Conservation (phyloP, 2,797 vertebrate species). For the Apogon hyalosoma region DNA sequence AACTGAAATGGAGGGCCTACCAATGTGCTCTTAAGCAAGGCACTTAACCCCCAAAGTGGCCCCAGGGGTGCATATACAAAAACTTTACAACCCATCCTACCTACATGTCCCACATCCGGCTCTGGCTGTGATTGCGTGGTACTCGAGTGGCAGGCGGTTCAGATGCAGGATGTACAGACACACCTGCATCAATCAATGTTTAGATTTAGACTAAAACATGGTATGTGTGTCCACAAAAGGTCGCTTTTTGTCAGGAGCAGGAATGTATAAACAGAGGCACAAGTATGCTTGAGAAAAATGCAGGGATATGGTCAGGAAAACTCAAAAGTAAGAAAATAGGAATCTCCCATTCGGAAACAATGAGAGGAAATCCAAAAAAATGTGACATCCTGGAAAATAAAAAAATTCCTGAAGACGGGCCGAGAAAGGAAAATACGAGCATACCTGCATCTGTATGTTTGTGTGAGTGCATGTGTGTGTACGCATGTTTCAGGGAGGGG, state of each 20-base stretch:
- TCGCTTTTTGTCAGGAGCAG: slow-evolving; percentile 56
- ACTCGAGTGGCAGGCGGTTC: slow-evolving; percentile 45
- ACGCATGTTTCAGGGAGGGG: slow-evolving; percentile 73
- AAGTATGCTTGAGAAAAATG: slow-evolving; percentile 17
- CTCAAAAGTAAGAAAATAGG: slow-evolving; percentile 20
- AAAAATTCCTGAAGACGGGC: slow-evolving; percentile 55
- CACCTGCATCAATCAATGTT: slow-evolving; percentile 47
- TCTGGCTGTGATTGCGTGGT: slow-evolving; percentile 60
- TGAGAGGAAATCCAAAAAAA: slow-evolving; percentile 31
- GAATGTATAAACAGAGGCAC: slow-evolving; percentile 72
- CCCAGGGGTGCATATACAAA: slow-evolving; percentile 63
- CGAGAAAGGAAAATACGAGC: slow-evolving; percentile 43
- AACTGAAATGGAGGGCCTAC: slow-evolving; percentile 74
- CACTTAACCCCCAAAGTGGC: slow-evolving; percentile 79
- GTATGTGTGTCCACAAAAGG: slow-evolving; percentile 46
- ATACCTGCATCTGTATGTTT: slow-evolving; percentile 43
- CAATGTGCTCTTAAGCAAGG: slow-evolving; percentile 80
- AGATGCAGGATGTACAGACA: slow-evolving; percentile 42
- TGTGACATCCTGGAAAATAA: slow-evolving; percentile 48
- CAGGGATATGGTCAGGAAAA: slow-evolving; percentile 34
- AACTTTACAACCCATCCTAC: slow-evolving; percentile 57
- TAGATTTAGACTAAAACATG: slow-evolving; percentile 53
- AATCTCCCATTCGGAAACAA: slow-evolving; percentile 35
- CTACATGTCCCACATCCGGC: slow-evolving; percentile 60
- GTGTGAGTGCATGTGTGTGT: slow-evolving; percentile 55